These are phyloP conservation scores for Napeogenes sylphis DNA, from an alignment of 2,888 invertebrate species.

Conservation along the genomic window DNA sequence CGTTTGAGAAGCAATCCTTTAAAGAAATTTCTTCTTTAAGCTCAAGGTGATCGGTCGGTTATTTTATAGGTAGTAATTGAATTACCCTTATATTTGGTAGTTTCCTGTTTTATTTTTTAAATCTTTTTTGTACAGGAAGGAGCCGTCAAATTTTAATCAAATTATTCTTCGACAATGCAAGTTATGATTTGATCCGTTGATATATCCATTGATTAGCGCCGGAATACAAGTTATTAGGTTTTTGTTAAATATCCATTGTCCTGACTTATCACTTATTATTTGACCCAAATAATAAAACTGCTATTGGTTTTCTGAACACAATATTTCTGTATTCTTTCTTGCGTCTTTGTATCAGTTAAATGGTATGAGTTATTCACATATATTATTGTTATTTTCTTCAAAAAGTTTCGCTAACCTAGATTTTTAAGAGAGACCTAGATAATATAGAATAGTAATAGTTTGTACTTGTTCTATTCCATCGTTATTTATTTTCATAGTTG, in stretches of 20 bases:
- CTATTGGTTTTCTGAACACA: background rate
- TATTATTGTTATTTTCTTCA: no score
- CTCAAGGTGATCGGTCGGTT: constrained; percentile 37
- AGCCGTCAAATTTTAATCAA: constrained; percentile 72
- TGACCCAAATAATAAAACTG: background rate
- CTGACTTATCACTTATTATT: background rate
- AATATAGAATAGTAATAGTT: no score
- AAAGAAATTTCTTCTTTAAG: constrained; percentile 27
- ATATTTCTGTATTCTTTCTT: no score
- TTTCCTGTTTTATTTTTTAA: constrained; percentile 56
- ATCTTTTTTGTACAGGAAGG: constrained; percentile 52
- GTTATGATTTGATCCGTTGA: constrained; percentile 57
- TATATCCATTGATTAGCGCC: constrained; percentile 35
- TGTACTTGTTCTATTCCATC: no score
- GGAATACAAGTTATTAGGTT: constrained; percentile 12
- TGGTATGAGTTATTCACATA: no score
- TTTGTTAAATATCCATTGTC: background rate
- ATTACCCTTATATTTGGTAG: constrained; percentile 54
- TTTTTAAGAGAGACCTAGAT: no score
- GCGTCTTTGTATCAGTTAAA: no score
- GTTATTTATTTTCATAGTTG: no score
- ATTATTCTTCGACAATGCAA: constrained; percentile 53
- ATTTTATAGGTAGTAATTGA: constrained; percentile 52
- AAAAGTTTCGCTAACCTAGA: no score
- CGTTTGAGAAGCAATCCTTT: constrained; percentile 17